Evolutionary conservation across 2,113 vertebrate genomes (phyloP).

Genomic region (Rhinolophus ferrumequinum): DNA sequence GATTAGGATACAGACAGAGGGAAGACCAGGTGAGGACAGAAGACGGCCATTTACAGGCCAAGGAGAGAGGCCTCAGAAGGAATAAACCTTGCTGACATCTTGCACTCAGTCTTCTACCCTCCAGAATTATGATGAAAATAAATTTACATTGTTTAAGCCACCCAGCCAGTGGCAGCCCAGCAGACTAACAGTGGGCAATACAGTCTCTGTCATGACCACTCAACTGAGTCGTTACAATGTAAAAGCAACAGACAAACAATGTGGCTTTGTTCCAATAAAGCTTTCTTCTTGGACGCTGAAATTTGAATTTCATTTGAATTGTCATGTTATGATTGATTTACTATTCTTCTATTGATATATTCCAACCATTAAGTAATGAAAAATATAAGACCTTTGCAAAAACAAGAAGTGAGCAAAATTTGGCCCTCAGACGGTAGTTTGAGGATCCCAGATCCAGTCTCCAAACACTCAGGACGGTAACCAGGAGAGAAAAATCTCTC

Average conservation of each 20-base stretch:
- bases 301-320: neutral
- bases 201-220: neutral
- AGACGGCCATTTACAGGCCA: too few relatives aligned
- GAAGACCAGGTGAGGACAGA: neutral
- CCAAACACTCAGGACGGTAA: neutral
- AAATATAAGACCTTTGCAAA: neutral
- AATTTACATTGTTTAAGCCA: neutral
- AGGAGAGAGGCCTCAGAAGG: neutral
- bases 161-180: rapidly evolving
- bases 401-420: neutral
- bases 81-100: neutral
- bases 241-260: neutral
- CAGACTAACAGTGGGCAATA: neutral
- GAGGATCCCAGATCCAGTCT: neutral
- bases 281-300: neutral
- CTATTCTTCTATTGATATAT: too few relatives aligned
- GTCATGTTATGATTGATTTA: neutral
- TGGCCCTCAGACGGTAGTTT: neutral
- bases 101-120: neutral
- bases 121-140: neutral
- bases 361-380: neutral
- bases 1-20: neutral
- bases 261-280: neutral
- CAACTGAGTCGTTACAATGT: rapidly evolving
- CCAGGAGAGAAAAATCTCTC: neutral